These are phyloP conservation scores for Stercorarius parasiticus DNA, from an alignment of 2,113 vertebrate genomes.

Conservation along the genomic window DNA sequence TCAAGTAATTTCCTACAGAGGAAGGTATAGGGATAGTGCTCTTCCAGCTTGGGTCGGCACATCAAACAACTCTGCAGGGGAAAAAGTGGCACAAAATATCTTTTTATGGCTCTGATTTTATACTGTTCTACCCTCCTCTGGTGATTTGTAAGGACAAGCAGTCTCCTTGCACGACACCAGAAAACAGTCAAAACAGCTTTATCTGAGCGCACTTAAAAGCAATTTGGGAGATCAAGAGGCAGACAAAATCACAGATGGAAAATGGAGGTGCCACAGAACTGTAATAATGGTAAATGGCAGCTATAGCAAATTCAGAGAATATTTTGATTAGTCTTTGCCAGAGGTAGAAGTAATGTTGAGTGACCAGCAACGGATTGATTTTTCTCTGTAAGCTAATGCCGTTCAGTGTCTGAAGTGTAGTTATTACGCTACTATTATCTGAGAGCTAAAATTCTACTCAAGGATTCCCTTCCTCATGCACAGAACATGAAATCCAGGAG, in stretches of 20 bases:
- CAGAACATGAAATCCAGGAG: background rate
- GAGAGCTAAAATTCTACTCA: background rate
- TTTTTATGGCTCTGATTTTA: background rate
- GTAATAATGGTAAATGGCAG: background rate
- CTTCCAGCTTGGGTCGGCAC: background rate
- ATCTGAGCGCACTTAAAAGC: background rate
- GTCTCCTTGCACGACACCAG: background rate
- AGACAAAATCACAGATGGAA: background rate
- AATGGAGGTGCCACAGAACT: background rate
- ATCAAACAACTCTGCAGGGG: background rate
- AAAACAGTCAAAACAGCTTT: background rate
- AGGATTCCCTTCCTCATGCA: background rate
- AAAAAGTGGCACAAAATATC: background rate
- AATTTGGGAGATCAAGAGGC: background rate
- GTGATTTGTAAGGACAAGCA: background rate
- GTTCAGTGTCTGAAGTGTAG: background rate
- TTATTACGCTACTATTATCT: background rate
- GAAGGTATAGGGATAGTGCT: background rate
- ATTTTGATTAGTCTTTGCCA: constrained; percentile 2
- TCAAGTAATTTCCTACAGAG: background rate
- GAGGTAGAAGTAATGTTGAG: background rate
- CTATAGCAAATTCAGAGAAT: background rate
- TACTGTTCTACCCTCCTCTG: background rate
- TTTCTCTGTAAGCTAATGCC: background rate
- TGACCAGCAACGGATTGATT: background rate